These are phyloP conservation scores for Drosophila asahinai DNA, from an alignment of 1,140 invertebrate species.

Conservation along the genomic window DNA sequence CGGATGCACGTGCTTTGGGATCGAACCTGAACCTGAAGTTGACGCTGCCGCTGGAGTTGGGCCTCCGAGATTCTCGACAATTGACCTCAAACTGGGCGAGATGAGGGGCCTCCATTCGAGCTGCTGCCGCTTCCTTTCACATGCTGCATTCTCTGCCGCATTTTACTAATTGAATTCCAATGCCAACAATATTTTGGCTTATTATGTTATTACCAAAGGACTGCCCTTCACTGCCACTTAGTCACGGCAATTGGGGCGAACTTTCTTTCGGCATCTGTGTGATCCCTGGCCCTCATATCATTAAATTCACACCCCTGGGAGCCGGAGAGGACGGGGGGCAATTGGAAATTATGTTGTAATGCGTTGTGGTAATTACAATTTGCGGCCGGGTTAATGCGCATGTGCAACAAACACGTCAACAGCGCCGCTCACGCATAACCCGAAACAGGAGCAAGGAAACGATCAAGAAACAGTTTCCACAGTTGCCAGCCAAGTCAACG, in stretches of 20 bases:
- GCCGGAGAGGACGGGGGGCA: conserved; percentile 27
- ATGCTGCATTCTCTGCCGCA: conserved; percentile 24
- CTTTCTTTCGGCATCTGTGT: conserved; percentile 67
- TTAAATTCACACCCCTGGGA: conserved; percentile 76
- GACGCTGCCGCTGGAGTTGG: neutral
- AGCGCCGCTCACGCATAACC: conserved; percentile 52
- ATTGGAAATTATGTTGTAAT: conserved; percentile 82
- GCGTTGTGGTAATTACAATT: conserved; percentile 83
- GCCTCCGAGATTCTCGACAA: conserved; percentile 46
- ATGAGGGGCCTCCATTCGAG: neutral
- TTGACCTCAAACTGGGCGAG: conserved; percentile 71
- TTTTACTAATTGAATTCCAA: conserved; percentile 81
- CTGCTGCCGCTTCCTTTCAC: conserved; percentile 48
- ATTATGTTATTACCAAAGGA: conserved; percentile 75
- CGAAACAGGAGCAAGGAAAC: conserved; percentile 47
- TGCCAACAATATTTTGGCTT: conserved; percentile 78
- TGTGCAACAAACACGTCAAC: conserved; percentile 81
- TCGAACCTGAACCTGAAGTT: conserved; percentile 18
- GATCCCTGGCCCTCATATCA: conserved; percentile 48
- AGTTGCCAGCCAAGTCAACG: neutral
- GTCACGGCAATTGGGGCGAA: conserved; percentile 66
- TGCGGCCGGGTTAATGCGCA: conserved; percentile 80
- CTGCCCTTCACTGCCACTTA: conserved; percentile 68
- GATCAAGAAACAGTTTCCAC: conserved; percentile 37
- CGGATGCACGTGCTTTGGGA: conserved; percentile 54